Evolutionary conservation across 2,113 vertebrate species (phyloP).

Genomic region (Cinclus cinclus): DNA sequence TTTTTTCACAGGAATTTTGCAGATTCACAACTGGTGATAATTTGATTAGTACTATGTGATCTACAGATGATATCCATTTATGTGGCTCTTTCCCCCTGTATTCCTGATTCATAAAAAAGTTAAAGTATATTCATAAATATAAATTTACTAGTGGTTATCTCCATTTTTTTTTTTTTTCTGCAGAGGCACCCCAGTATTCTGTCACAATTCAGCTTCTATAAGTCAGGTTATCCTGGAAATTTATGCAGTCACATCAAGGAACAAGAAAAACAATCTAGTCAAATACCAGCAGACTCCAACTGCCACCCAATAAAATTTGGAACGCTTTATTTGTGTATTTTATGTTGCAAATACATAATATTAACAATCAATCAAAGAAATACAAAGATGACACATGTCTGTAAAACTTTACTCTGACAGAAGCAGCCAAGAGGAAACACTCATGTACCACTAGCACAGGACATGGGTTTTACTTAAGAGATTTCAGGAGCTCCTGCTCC

Average conservation of each 20-base stretch:
- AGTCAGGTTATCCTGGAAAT: not conserved
- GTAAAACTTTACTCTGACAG: not conserved
- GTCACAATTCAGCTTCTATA: not conserved
- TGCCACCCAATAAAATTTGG: not conserved
- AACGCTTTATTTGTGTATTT: not conserved
- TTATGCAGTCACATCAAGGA: not conserved
- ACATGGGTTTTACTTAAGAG: not conserved
- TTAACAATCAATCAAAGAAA: not conserved
- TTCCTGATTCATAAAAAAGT: not conserved
- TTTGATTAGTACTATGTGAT: not conserved
- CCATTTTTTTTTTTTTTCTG: not conserved
- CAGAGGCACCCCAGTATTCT: not conserved
- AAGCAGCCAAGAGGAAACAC: not conserved
- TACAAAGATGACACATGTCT: not conserved
- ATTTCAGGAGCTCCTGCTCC: not conserved
- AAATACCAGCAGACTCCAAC: not conserved
- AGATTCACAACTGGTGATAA: not conserved
- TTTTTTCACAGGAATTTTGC: not conserved
- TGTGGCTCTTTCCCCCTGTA: not conserved
- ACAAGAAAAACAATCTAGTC: not conserved
- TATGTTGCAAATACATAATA: not conserved
- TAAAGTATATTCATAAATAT: not conserved
- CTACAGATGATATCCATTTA: not conserved
- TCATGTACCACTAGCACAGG: fast-evolving
- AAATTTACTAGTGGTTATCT: not conserved